Base-by-base conservation (phyloP, 2,113 vertebrate genomes). In the Chelonoidis abingdonii region DNA sequence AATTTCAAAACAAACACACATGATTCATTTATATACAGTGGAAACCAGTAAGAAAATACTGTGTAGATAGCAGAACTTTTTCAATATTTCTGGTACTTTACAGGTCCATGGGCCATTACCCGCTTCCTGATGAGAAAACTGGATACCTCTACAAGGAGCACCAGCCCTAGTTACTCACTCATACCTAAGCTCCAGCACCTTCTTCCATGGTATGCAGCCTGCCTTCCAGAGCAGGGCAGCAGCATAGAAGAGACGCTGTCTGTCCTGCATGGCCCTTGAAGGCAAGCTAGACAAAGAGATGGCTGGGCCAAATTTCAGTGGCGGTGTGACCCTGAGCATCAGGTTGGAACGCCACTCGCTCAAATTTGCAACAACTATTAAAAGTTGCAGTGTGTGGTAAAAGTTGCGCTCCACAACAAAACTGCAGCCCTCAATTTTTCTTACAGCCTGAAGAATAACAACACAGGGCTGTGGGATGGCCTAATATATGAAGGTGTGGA, bases 111-210 rank as follows among this genome's bases (percentile, higher is more conserved):
- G 31, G 7, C 62, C 62, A 65, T 65, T 65, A 65, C 13, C 29
- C 4, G 4, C 1, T 3, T 10, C n/a, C 44, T 12, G 0, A 1
- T 12, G 52, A 53, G n/a, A 2, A 56, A 13, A 21, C 62, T 17
- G 16, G 31, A 31, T n/a, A n/a, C 16, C 31, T 3, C 14, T 65
- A 35, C 31, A 65, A 65, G 29, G 62, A 65, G 31, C 62, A n/a
- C 62, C 31, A 65, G 7, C 62, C 31, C 62, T 29, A 11, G 27
- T 12, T 59, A 31, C 27, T 29, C 57, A 59, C 57, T 5, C 27
- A 59, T 11, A 59, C 57, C 57, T 65, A n/a, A 35, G 62, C 31
- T 65, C 62, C 62, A n/a, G 14, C 31, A 65, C 31, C 16, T 65
- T 35, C 9, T 8, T 31, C 17, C 31, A 47, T 22, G 49, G 50